Evolutionary conservation across 2,113 vertebrate genomes (phyloP).

Genomic region (Pogonocichla stellata): DNA sequence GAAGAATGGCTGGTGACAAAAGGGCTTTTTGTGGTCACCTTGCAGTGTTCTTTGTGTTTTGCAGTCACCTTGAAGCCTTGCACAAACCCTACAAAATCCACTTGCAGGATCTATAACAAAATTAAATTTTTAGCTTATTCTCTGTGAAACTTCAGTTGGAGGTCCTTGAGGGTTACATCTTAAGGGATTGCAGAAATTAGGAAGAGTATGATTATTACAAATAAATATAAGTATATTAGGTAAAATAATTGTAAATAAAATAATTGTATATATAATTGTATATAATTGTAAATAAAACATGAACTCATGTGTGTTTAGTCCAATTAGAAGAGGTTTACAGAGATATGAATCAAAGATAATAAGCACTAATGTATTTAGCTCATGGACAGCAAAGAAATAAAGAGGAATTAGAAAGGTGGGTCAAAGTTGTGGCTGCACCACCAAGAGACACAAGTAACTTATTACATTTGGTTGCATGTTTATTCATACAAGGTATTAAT

Average conservation of each 20-base stretch:
- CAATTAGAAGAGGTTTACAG: background rate
- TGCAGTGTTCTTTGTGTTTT: background rate
- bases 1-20: background rate
- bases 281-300: background rate
- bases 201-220: background rate
- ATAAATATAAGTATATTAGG: background rate
- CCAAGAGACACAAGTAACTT: background rate
- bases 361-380: background rate
- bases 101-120: background rate
- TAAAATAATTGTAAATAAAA: background rate
- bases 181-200: background rate
- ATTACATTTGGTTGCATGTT: background rate
- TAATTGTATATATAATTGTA: too few species aligned
- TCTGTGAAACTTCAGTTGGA: background rate
- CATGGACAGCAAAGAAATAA: background rate
- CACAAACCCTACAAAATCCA: background rate
- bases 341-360: background rate
- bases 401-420: background rate
- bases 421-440: background rate
- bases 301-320: background rate
- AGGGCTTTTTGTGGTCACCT: background rate
- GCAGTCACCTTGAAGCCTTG: background rate
- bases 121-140: background rate
- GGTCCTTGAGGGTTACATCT: background rate
- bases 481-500: background rate